Evolutionary conservation across 2,888 invertebrate species (phyloP), one percentile per base, ranked within the genome.

Genomic region (Alloscopus bannaensis): DNA sequence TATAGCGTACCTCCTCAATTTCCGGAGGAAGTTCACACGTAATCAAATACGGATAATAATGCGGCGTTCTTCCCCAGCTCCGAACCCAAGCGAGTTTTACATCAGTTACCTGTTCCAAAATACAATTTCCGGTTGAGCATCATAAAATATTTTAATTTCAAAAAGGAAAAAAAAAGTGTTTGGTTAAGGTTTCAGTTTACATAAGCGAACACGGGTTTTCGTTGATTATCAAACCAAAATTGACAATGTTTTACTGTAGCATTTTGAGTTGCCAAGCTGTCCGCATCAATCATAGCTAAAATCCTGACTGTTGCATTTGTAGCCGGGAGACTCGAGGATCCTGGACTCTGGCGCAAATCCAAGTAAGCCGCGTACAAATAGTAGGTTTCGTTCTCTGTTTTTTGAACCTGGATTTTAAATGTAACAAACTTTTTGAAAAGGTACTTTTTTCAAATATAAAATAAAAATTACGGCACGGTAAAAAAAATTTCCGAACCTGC

Each of bases 331-430:
- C 26, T 16, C 11, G 16, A 4, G 0, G 31, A 52, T 2, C 52
- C 52, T 3, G 18, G 18, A 1, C 40, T 52, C 2, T 81, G 78
- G 59, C 88, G 81, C 72, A 87, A 84, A 77, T 88, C 88, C 71
- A 87, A 87, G 76, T 88, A 88, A 3, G 88, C 88, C 18, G 87
- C 87, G 78, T 87, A 88, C 52, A 88, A 82, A 81, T 88, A 87
- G 70, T 87, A 88, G 1, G 87, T 87, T 31, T 86, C 85, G 11
- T 87, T 87, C 13, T 84, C 80, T 6, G 87, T 86, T 22, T 45
- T 29, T 42, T 70, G 45, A 11, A 57, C n/a, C 70, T 69, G n/a
- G n/a, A n/a, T n/a, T n/a, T n/a, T n/a, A n/a, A n/a, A n/a, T n/a
- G n/a, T n/a, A n/a, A n/a, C n/a, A n/a, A n/a, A n/a, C n/a, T n/a